Evolutionary conservation across 2,888 invertebrate genomes (phyloP).

Genomic region (Himalopsyche kuldschensis): DNA sequence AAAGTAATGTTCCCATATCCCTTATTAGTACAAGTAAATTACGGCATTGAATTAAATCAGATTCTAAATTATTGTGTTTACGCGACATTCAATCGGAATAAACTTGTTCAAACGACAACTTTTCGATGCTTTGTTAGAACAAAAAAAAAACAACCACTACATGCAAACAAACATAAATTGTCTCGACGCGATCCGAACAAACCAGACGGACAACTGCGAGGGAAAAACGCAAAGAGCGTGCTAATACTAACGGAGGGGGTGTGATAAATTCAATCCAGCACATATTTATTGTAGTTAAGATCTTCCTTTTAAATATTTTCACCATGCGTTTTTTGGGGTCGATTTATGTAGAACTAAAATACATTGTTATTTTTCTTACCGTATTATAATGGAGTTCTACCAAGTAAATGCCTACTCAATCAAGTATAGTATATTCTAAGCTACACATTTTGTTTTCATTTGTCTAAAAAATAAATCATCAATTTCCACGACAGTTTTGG

Average conservation of each 20-base stretch:
- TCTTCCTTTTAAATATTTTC: no score
- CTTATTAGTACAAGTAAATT: not conserved
- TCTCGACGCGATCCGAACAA: constrained; percentile 18
- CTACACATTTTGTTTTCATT: no score
- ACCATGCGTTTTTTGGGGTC: no score
- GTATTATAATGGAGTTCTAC: no score
- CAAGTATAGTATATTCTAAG: no score
- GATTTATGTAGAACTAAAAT: no score
- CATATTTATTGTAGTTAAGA: no score
- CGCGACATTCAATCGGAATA: not conserved
- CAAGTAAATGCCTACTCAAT: no score
- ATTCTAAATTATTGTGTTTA: not conserved
- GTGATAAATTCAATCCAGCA: no score
- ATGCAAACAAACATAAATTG: constrained; percentile 18
- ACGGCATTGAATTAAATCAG: not conserved
- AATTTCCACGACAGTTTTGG: no score
- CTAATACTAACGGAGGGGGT: not conserved
- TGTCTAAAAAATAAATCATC: no score
- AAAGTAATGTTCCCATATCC: not conserved
- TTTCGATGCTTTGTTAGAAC: not conserved
- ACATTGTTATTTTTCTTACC: no score
- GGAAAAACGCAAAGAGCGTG: not conserved
- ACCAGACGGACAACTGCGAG: constrained; percentile 11
- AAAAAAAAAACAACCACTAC: not conserved
- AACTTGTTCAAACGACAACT: not conserved